Conservation (phyloP, 2,113 vertebrate species). For the Perca fluviatilis region DNA sequence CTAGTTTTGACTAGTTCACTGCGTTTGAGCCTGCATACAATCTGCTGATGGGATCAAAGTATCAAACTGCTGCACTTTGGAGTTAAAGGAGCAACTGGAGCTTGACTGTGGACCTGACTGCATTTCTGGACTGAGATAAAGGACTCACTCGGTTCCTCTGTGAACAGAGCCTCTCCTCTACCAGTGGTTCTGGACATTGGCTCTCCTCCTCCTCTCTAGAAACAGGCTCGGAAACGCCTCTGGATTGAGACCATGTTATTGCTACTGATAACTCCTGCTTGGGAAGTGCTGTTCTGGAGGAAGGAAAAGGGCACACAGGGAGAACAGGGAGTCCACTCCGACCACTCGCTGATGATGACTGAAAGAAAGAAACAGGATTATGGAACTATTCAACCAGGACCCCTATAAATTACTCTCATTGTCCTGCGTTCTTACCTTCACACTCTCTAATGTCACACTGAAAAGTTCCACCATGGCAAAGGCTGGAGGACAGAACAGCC, state of each 20-base stretch:
- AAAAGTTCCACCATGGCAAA: constrained; percentile 85
- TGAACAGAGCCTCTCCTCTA: constrained; percentile 84
- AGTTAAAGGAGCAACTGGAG: no score
- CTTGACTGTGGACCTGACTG: no score
- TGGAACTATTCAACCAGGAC: background rate
- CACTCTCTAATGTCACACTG: constrained; percentile 87
- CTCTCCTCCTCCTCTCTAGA: constrained; percentile 52
- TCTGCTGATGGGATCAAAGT: no score
- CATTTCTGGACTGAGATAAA: no score
- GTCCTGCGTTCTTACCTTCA: constrained; percentile 80
- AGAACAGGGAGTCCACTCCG: constrained; percentile 89
- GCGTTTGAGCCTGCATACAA: no score
- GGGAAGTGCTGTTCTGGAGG: constrained; percentile 10
- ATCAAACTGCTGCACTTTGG: no score
- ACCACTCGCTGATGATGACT: constrained; percentile 90
- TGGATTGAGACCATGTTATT: constrained; percentile 80
- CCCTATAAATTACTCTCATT: background rate
- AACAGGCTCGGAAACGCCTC: no score
- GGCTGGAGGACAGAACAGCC: constrained; percentile 71
- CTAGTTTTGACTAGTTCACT: no score
- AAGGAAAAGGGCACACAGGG: constrained; percentile 78
- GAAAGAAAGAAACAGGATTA: background rate
- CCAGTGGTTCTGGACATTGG: constrained; percentile 79
- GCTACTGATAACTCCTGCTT: background rate
- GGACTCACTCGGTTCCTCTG: no score